Conservation (phyloP, 1,140 invertebrate genomes). For the Campodea augens region DNA sequence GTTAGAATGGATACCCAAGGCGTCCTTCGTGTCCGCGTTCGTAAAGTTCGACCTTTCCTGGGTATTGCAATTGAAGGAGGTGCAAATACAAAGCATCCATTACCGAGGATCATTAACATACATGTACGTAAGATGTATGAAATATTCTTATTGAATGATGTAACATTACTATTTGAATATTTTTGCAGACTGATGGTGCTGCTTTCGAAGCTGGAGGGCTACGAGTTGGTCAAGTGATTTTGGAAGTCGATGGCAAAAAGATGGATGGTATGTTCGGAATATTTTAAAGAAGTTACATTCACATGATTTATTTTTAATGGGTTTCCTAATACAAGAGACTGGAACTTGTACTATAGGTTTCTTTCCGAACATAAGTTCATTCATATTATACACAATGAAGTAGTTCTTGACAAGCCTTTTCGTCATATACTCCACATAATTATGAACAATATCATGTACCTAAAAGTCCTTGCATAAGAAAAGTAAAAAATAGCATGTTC, state of each 20-base stretch:
- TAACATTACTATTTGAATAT: conserved; percentile 8
- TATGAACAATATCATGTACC: too few species aligned
- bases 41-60: conserved; percentile 80
- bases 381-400: not conserved
- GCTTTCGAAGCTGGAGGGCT: conserved; percentile 77
- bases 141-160: not conserved
- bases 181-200: conserved; percentile 70
- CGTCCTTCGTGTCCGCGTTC: conserved; percentile 63
- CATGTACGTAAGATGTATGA: conserved; percentile 44
- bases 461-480: too few species aligned
- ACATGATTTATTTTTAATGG: not conserved
- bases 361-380: not conserved
- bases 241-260: conserved; percentile 76
- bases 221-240: conserved; percentile 79
- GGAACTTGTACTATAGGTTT: not conserved
- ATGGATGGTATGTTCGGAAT: conserved; percentile 46
- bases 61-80: conserved; percentile 95
- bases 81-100: conserved; percentile 77
- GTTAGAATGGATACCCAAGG: conserved; percentile 65
- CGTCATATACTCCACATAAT: too few species aligned
- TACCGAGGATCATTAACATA: conserved; percentile 89
- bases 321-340: not conserved
- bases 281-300: not conserved
- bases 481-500: too few species aligned
- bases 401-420: not conserved